phyloP scores from a whole-genome alignment of 2,797 vertebrate species.

The Naso thynnoides region DNA sequence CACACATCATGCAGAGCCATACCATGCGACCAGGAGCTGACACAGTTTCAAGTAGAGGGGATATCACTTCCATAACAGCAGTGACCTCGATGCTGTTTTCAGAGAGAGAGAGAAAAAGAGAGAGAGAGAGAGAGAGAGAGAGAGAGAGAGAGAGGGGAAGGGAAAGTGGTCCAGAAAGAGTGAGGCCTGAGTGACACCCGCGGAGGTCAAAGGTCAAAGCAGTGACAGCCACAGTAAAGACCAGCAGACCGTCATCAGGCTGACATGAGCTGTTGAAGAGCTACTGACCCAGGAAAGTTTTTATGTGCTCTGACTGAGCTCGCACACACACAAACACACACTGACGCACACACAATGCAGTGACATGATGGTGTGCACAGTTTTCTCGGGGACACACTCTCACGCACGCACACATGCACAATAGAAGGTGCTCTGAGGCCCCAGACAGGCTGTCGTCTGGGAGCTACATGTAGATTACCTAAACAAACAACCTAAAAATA shows the following conservation, averaged over 20 bases:
- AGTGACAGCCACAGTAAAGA: conserved; percentile 66
- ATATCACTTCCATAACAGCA: conserved; percentile 52
- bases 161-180: conserved; percentile 46
- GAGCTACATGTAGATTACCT: conserved; percentile 79
- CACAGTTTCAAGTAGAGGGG: conserved; percentile 35
- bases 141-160: conserved; percentile 21
- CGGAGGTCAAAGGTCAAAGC: conserved; percentile 67
- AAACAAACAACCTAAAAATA: conserved; percentile 86
- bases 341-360: conserved; percentile 23
- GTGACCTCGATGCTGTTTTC: conserved; percentile 61
- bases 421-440: conserved; percentile 82
- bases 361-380: conserved; percentile 22
- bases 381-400: conserved; percentile 50
- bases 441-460: conserved; percentile 83
- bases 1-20: conserved; percentile 26
- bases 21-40: conserved; percentile 47
- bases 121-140: conserved; percentile 54
- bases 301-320: conserved; percentile 44
- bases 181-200: conserved; percentile 60
- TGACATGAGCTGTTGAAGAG: conserved; percentile 74
- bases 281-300: conserved; percentile 65
- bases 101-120: conserved; percentile 25
- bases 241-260: conserved; percentile 51
- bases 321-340: conserved; percentile 10
- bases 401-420: conserved; percentile 68